Evolutionary conservation across 2,797 vertebrate genomes (phyloP), one percentile per base, ranked within the genome.

Genomic region (Sebastolobus alascanus): DNA sequence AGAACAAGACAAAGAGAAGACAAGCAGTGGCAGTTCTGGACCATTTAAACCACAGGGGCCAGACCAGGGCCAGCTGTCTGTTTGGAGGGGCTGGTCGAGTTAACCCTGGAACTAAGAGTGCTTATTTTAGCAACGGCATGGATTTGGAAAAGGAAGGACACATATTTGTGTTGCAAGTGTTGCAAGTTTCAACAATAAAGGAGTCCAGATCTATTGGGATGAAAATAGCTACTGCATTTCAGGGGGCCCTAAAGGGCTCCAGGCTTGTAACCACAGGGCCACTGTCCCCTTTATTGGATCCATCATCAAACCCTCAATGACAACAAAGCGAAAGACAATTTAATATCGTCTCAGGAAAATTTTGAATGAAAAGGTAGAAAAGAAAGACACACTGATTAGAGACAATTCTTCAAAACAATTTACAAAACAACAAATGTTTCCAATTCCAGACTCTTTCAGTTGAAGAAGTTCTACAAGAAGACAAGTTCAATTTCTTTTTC

Each of bases 11-110:
- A 68, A 58, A 73, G 31, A 69, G 20, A 66, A 56, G 64, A 67
- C 22, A n/a, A 71, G 73, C n/a, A 16, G 52, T 22, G 29, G 14
- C 16, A n/a, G 16, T 35, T 68, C 20, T 35, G 29, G 18, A 5
- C n/a, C 8, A 27, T 70, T 75, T 25, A 61, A 70, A 55, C 67
- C 58, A 67, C 73, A 56, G 68, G 80, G 33, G 29, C 65, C 73
- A 38, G 40, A 67, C 22, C 20, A 2, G 9, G 29, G 16, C 61
- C 50, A 65, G 52, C 58, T 69, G 64, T 65, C 50, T 31, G 58
- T 65, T 77, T n/a, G 58, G 20, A 71, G 16, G 37, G 37, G 56
- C 37, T 4, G 8, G n/a, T n/a, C 2, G 11, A 58, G 29, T 50
- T 37, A 22, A 46, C n/a, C 31, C 66, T 50, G 33, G 5, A 60